Evolutionary conservation across 2,113 vertebrate genomes (phyloP).

Genomic region (Dromaius novaehollandiae): DNA sequence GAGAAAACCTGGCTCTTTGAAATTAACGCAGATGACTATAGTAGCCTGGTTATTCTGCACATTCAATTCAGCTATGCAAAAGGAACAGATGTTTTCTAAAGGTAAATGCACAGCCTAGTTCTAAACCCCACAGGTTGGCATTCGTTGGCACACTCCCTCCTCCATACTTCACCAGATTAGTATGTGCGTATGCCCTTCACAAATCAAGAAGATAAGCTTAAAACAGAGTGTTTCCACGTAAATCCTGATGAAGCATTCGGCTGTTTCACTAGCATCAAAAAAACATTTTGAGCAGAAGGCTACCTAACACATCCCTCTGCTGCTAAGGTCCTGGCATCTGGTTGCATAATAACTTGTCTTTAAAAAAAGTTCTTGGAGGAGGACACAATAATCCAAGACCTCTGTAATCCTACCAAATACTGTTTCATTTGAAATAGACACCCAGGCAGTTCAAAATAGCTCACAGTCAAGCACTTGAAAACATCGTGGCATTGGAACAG

Average conservation of each 20-base stretch:
- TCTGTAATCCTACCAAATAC: background rate
- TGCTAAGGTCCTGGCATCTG: background rate
- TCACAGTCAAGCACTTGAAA: constrained; percentile 40
- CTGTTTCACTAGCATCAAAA: background rate
- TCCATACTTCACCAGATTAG: fast-evolving
- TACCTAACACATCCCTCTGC: background rate
- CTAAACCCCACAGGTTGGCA: background rate
- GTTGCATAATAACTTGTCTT: background rate
- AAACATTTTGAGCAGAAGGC: background rate
- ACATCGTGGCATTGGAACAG: background rate
- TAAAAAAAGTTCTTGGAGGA: background rate
- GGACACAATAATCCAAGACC: background rate
- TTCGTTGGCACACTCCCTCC: fast-evolving
- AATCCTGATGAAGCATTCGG: background rate
- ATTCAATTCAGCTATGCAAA: background rate
- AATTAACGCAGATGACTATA: background rate
- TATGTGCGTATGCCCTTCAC: fast-evolving
- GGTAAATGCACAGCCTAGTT: background rate
- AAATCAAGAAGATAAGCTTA: background rate
- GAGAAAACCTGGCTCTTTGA: background rate
- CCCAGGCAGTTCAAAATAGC: background rate
- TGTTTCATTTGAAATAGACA: background rate
- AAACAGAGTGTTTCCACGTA: background rate
- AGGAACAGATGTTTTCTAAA: background rate
- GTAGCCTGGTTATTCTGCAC: background rate